A percentile compares a stretch with the other conserved stretches of the same genome.
phyloP scores from a whole-genome alignment of 2,113 vertebrate species.

The Phalacrocorax carbo region DNA sequence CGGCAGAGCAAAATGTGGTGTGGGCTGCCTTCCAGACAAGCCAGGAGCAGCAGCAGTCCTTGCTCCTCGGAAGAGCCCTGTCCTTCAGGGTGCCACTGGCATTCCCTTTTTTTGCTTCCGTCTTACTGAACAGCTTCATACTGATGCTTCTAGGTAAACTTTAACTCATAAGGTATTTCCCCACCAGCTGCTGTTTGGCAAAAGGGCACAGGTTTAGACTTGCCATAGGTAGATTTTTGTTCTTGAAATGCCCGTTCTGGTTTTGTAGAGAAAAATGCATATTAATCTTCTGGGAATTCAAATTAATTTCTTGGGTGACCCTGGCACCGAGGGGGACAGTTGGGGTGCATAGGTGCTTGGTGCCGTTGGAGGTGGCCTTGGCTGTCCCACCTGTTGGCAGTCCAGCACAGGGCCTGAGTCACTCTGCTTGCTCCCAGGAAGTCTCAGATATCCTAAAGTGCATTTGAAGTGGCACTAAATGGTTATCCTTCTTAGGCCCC shows the following conservation, averaged over 20 bases:
- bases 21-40: not conserved
- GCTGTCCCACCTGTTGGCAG: not conserved
- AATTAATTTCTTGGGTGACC: not conserved
- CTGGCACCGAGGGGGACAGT: not conserved
- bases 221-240: not conserved
- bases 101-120: not conserved
- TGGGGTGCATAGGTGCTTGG: not conserved
- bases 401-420: not conserved
- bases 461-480: not conserved
- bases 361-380: not conserved
- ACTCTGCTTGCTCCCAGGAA: not conserved
- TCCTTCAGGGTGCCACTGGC: not conserved
- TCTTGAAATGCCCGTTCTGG: not conserved
- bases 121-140: not conserved
- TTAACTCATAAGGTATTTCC: not conserved
- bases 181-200: not conserved
- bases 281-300: not conserved
- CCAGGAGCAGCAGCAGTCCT: not conserved
- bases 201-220: not conserved
- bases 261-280: not conserved
- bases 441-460: not conserved
- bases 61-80: not conserved
- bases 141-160: not conserved
- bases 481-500: not conserved
- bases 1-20: rapidly evolving